Base-by-base conservation (phyloP, 1,140 invertebrate genomes). In the Lordiphosa collinella region DNA sequence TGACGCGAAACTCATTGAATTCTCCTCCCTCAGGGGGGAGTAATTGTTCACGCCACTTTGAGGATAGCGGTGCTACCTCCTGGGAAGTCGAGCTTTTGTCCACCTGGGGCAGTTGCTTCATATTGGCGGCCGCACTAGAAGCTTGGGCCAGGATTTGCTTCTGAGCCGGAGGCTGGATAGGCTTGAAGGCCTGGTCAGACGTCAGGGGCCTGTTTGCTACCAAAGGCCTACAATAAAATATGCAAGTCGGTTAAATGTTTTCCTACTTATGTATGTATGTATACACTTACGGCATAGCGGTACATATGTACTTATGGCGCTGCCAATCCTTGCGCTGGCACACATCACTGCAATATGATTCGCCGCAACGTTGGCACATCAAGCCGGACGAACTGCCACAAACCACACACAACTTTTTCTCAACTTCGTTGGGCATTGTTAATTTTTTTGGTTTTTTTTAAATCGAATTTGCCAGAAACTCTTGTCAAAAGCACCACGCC, bases 331-430 rank as follows among this genome's bases (percentile, higher is more conserved):
- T 14, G 0, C 25, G 12, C 11, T 82, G 76, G 18, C 76, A 82
- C 0, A 12, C 5, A 0, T 18, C 46, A 13, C 14, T 50, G 43
- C 76, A 82, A 32, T 82, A 82, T 1, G 47, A 11, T 14, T 84
- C 76, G 5, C 11, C 35, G 32, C 76, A 82, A n/a, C 76, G 72
- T 18, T 84, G 48, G 49, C 76, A 82, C 76, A 72, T 72, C 7
- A 72, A 16, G 2, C 1, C 4, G 1, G 51, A 8, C 0, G 2
- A 1, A 4, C 9, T 32, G 3, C 66, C 66, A 9, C 75, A 80
- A 10, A 63, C 8, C 3, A 18, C 22, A 25, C 75, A 80, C 2
- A 5, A 0, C 5, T 1, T 12, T 43, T 50, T 38, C 3, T 3
- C 11, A 13, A 2, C 9, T 6, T 37, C n/a, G 0, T 2, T 2